A percentile compares a stretch with the other conserved stretches of the same genome.
phyloP scores from a whole-genome alignment of 2,113 vertebrate species.

The Solenodon paradoxus region DNA sequence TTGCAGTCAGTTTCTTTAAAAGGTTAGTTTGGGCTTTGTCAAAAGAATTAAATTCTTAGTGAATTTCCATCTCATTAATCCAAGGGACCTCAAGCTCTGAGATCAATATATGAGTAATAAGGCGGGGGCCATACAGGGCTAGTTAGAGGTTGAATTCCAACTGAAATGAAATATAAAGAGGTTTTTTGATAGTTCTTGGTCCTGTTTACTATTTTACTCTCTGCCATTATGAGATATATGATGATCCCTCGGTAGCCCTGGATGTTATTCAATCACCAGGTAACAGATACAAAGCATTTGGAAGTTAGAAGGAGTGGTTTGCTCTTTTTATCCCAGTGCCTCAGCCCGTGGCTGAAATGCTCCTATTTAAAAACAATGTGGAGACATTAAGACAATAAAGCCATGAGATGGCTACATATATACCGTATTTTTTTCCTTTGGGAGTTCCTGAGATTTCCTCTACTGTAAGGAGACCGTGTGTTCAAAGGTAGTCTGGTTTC shows the following conservation, averaged over 20 bases:
- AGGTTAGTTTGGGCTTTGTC: not conserved
- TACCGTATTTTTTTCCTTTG: not conserved
- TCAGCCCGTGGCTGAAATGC: not conserved
- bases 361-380: conserved; percentile 21
- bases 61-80: conserved; percentile 49
- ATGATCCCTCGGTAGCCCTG: conserved; percentile 1
- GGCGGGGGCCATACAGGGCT: conserved; percentile 1
- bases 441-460: not conserved
- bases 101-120: conserved; percentile 46
- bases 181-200: conserved; percentile 19
- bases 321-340: not conserved
- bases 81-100: not conserved
- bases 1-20: conserved; percentile 33
- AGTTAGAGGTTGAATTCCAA: conserved; percentile 23
- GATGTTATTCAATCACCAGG: not conserved
- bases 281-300: not conserved
- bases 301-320: conserved; percentile 19
- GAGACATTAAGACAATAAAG: not conserved
- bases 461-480: not conserved
- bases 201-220: conserved; percentile 15
- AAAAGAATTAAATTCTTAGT: conserved; percentile 42
- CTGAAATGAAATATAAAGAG: conserved; percentile 29
- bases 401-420: not conserved
- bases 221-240: conserved; percentile 32
- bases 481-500: not conserved